Conservation (phyloP, 2,113 vertebrate genomes). For the Toxotes jaculatrix region DNA sequence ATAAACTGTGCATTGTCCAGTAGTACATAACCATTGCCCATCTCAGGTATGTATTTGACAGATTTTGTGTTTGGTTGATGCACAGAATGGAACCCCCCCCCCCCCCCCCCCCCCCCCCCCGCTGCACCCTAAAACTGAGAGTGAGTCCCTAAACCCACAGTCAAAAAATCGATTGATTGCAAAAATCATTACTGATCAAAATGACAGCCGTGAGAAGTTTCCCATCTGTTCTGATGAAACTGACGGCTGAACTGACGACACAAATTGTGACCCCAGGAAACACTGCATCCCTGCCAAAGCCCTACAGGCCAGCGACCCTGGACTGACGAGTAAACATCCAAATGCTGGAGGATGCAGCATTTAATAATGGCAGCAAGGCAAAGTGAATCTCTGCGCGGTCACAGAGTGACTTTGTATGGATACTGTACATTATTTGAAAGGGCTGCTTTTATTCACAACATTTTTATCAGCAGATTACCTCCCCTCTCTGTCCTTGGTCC, state of each 20-base stretch:
- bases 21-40: neutral
- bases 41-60: neutral
- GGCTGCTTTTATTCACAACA: conserved; percentile 25
- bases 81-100: neutral
- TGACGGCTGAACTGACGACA: conserved; percentile 26
- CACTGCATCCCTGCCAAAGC: conserved; percentile 50
- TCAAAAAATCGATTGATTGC: neutral
- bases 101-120: too few species aligned
- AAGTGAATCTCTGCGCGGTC: conserved; percentile 25
- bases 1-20: too few species aligned
- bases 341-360: conserved; percentile 35
- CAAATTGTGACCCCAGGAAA: conserved; percentile 52
- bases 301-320: conserved; percentile 55
- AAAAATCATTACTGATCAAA: conserved; percentile 17
- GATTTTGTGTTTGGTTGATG: neutral
- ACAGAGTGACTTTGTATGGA: conserved; percentile 19
- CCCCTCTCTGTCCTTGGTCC: conserved; percentile 48
- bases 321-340: conserved; percentile 47
- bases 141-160: conserved; percentile 2
- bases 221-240: conserved; percentile 22
- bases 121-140: neutral
- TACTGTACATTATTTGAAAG: conserved; percentile 43
- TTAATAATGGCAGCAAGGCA: conserved; percentile 25
- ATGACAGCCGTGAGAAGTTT: conserved; percentile 30
- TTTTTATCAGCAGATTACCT: conserved; percentile 45